phyloP scores from a whole-genome alignment of 1,140 invertebrate species.

The Drosophila paulistorum region DNA sequence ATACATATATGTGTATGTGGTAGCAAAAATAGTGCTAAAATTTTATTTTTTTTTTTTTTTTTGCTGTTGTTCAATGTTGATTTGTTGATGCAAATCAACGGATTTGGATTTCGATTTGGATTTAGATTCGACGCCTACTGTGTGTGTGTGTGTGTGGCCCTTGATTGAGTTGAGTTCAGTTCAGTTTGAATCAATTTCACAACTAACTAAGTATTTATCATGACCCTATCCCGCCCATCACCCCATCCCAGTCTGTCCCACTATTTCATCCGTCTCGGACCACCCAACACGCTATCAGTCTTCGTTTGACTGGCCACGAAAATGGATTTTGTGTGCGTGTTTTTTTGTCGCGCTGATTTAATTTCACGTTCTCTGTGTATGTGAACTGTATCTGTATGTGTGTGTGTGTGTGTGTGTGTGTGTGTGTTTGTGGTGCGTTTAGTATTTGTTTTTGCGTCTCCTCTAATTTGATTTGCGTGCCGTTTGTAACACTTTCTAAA shows the following conservation, averaged over 20 bases:
- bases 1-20: too few species aligned
- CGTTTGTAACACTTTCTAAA: conserved; percentile 67
- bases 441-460: conserved; percentile 15
- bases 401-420: conserved; percentile 13
- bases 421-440: conserved; percentile 6
- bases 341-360: conserved; percentile 29
- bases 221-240: not conserved
- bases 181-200: conserved; percentile 28
- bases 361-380: conserved; percentile 23
- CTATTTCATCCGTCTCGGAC: not conserved
- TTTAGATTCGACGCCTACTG: too few species aligned
- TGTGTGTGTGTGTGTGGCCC: not conserved
- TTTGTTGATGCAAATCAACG: conserved; percentile 2
- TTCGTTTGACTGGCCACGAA: conserved; percentile 16
- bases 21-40: too few species aligned
- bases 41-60: not conserved
- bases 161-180: conserved; percentile 9
- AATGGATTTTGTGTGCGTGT: conserved; percentile 45
- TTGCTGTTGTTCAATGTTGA: not conserved
- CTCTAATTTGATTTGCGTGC: conserved; percentile 54
- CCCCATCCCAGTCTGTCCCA: too few species aligned
- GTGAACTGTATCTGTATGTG: not conserved
- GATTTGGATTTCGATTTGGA: not conserved
- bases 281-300: conserved; percentile 1
- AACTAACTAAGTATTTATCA: conserved; percentile 25